Base-by-base conservation (phyloP, 2,113 vertebrate genomes). In the Penelope pileata region DNA sequence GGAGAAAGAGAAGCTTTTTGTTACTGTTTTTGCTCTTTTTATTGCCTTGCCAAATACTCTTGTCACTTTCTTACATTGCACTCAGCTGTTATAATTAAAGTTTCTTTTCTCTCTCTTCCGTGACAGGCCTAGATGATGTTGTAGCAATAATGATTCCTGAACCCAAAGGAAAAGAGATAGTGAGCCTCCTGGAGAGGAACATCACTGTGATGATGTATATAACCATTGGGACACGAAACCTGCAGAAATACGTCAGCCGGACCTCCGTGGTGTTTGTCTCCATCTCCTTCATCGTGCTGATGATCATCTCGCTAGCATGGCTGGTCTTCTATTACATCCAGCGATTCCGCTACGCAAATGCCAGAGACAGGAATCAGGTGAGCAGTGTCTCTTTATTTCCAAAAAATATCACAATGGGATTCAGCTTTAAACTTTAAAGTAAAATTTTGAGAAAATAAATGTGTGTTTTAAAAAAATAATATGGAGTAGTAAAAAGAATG, bases 311-410 rank as follows among this genome's bases (percentile, higher is more conserved):
- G 1, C 98, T 99, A 73, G 99, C 99, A 0, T 99, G 99, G 99
- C 98, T 99, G 51, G 99, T 99, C 97, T 99, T 99, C 98, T 99
- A 99, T 96, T 99, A 99, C 90, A 99, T 99, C 97, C 99, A 99
- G 98, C 98, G 99, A 69, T 99, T 99, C 95, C 98, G 99, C 94
- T 99, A 99, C 30, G 99, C 99, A 17, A 99, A 99, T 47, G 99
- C 99, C 88, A 98, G 99, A 54, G 99, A 99, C 96, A 98, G 99
- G 83, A 99, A 99, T 96, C 99, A 99, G 99, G 99, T 99, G 98
- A 95, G 98, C 24, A 34, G 5, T 16, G 50, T 29, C 56, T 60
- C 7, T 5, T 23, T 12, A 9, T n/a, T 83, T 36, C 32, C 8
- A 40, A 45, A 45, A 48, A 30, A 14, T 14, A 19, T 62, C 32